Evolutionary conservation across 2,888 invertebrate genomes (phyloP), one percentile per base, ranked within the genome.

Genomic region (Hemistola chrysoprasaria): DNA sequence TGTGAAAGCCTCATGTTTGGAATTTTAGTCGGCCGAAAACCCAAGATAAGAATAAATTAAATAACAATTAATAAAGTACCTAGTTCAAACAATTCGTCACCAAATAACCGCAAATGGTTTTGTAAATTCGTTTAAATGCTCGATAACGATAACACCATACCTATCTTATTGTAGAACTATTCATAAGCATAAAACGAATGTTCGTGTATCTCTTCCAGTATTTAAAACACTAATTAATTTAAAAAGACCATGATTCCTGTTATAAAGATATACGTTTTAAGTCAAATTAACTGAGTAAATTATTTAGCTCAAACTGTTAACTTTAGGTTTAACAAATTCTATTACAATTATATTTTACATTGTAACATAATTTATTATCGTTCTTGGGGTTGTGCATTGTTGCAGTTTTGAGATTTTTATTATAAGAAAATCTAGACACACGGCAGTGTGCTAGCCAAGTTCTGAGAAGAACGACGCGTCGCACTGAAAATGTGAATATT

Each of bases 361-460:
- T n/a, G n/a, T n/a, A n/a, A n/a, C n/a, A n/a, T n/a, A n/a, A n/a
- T n/a, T 32, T 59, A 16, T 16, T 65, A 73, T 71, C 55, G 65
- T 68, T 74, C 67, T 68, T 59, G 69, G 64, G 84, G 85, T 86
- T 85, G 86, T 86, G 85, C 69, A 72, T 77, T 78, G 57, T 70
- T 75, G 59, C 68, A 68, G 65, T 73, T n/a, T 65, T 67, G 48
- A 65, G 67, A 72, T 64, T 55, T 53, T 65, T 65, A 66, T 63
- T 16, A 16, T 16, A 3, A 16, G 29, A 32, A 27, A 41, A 32
- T 29, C 42, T n/a, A n/a, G n/a, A n/a, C n/a, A 29, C 11, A n/a
- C n/a, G n/a, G n/a, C n/a, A n/a, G n/a, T n/a, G n/a, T n/a, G n/a
- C n/a, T n/a, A n/a, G n/a, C n/a, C 29, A n/a, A 22, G 6, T 3